Evolutionary conservation across 2,888 invertebrate genomes (phyloP).

Genomic region (Nephrocerus scutellatus): DNA sequence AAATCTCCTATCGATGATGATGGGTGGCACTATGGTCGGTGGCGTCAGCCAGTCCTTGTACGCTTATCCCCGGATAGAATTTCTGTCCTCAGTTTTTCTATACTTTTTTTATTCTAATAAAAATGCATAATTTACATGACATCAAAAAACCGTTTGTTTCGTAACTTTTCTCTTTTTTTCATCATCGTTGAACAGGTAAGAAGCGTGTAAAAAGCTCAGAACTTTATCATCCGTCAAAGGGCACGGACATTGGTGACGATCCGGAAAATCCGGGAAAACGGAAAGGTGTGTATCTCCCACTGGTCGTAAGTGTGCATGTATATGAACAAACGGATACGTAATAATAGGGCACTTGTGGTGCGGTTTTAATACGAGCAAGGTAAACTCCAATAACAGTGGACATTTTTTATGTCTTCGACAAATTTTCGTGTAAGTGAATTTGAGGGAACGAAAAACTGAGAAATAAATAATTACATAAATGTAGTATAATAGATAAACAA

Average conservation of each 20-base stretch:
- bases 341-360: too few relatives aligned
- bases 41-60: neutral
- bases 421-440: too few relatives aligned
- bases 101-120: conserved; percentile 17
- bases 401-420: too few relatives aligned
- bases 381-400: too few relatives aligned
- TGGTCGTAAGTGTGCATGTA: too few relatives aligned
- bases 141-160: neutral
- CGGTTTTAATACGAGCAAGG: too few relatives aligned
- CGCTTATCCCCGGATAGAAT: neutral
- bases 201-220: conserved; percentile 45
- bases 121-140: conserved; percentile 14
- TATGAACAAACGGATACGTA: too few relatives aligned
- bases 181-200: conserved; percentile 31
- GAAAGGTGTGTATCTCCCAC: conserved; percentile 46
- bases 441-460: too few relatives aligned
- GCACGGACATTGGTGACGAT: conserved; percentile 42
- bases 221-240: conserved; percentile 43
- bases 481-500: too few relatives aligned
- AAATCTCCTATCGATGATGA: too few relatives aligned
- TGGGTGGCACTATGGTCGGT: too few relatives aligned
- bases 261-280: conserved; percentile 47
- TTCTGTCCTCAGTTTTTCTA: conserved; percentile 2
- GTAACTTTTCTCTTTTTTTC: conserved; percentile 1
- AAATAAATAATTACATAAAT: too few relatives aligned